Evolutionary conservation across 2,888 invertebrate species (phyloP).

Genomic region (Terebella lapidaria): DNA sequence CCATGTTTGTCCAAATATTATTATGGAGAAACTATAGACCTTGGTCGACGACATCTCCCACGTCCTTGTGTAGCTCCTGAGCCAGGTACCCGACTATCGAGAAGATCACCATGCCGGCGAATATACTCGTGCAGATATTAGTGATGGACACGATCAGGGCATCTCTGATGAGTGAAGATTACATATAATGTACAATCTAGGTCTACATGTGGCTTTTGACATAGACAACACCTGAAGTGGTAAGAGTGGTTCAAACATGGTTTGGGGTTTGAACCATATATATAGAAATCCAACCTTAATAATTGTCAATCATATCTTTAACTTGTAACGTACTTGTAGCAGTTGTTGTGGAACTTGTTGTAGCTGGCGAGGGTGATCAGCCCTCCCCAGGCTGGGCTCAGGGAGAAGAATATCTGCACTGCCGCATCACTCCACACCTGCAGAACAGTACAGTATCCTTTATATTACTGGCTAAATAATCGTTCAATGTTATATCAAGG

Average conservation of each 20-base stretch:
- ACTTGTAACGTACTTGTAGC: conserved; percentile 46
- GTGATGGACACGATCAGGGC: conserved; percentile 45
- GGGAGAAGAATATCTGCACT: conserved; percentile 50
- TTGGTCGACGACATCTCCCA: conserved; percentile 46
- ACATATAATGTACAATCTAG: too few species aligned
- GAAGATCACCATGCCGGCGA: conserved; percentile 51
- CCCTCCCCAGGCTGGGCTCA: conserved; percentile 51
- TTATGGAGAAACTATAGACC: conserved; percentile 22
- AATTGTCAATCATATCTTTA: too few species aligned
- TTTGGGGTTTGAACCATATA: too few species aligned
- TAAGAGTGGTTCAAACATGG: too few species aligned
- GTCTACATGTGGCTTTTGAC: too few species aligned
- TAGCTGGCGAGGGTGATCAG: conserved; percentile 50
- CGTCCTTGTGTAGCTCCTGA: conserved; percentile 38
- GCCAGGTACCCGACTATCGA: conserved; percentile 49
- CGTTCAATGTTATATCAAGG: too few species aligned
- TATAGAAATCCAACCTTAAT: too few species aligned
- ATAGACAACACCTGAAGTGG: too few species aligned
- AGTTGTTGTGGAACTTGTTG: conserved; percentile 50
- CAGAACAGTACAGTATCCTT: too few species aligned
- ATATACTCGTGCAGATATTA: conserved; percentile 46
- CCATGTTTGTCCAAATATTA: neutral
- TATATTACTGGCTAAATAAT: too few species aligned
- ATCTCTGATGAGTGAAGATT: conserved; percentile 35
- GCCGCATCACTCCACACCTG: conserved; percentile 51